phyloP scores from a whole-genome alignment of 2,888 invertebrate species.

The Ectropis crepuscularia region DNA sequence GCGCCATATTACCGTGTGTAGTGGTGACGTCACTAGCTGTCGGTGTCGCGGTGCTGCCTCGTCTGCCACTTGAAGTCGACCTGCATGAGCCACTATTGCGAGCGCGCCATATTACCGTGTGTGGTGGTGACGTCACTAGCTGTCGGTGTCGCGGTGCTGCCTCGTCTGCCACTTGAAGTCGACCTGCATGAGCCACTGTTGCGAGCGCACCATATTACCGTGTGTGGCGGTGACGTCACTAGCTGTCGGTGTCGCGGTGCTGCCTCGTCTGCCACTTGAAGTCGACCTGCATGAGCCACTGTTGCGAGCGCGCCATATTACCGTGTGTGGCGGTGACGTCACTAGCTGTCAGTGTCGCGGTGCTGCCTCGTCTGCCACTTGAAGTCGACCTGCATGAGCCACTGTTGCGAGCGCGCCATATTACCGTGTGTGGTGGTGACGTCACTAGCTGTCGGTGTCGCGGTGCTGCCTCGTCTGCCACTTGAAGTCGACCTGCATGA shows the following conservation, averaged over 20 bases:
- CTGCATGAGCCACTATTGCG: too few relatives aligned
- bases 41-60: too few relatives aligned
- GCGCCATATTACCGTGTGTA: too few relatives aligned
- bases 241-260: constrained; percentile 57
- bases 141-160: too few relatives aligned
- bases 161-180: too few relatives aligned
- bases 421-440: constrained; percentile 10
- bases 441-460: constrained; percentile 64
- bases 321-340: constrained; percentile 20
- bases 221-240: constrained; percentile 48
- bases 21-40: too few relatives aligned
- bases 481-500: constrained; percentile 96
- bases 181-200: too few relatives aligned
- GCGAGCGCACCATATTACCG: too few relatives aligned
- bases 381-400: constrained; percentile 96
- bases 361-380: constrained; percentile 92
- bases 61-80: too few relatives aligned
- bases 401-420: constrained; percentile 89
- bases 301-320: constrained; percentile 86
- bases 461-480: constrained; percentile 89
- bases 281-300: constrained; percentile 96
- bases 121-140: too few relatives aligned
- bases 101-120: too few relatives aligned
- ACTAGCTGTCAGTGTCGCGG: constrained; percentile 65
- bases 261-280: constrained; percentile 95